Evolutionary conservation across 1,140 invertebrate genomes (phyloP), one percentile per base, ranked within the genome.

Genomic region (Leptinotarsa undecemlineata): DNA sequence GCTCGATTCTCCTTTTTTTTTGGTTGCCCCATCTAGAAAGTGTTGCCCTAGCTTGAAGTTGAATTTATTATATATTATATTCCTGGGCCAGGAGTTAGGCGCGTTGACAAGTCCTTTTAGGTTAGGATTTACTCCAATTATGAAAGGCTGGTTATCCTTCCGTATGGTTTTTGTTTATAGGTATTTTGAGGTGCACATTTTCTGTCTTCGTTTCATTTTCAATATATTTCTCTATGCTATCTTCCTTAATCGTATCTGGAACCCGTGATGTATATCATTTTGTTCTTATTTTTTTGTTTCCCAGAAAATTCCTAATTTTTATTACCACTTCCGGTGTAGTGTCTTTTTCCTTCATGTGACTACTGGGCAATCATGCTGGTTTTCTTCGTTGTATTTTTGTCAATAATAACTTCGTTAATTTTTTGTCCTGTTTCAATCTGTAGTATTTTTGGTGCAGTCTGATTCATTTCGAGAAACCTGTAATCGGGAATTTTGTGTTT

Each of bases 51-150:
- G 62, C 62, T 63, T 63, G 62, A 63, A 63, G 19, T 63, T 63
- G 62, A 63, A 21, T 63, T 6, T 21, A 63, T 23, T 19, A 63
- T 63, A 63, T 63, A 64, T n/a, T 64, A 64, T 64, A n/a, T 64
- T 64, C 20, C 23, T 64, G 62, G 62, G 62, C 62, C 20, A 64
- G 8, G 23, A 64, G 19, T 64, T 15, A 64, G 20, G 62, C 23
- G 19, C 62, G 62, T 64, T 23, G 62, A 26, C 20, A 64, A 26
- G 26, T 33, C 8, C 5, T 33, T 33, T 33, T 33, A 33, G 26
- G 8, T 33, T 5, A 33, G 26, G 62, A 64, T 64, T 20, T 64
- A 64, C 62, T 64, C 62, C 62, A 64, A 64, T 64, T 20, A 64
- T 64, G 3, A 23, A 64, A 64, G 19, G 23, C 19, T 64, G 51